phyloP scores from a whole-genome alignment of 2,888 invertebrate genomes.

The Zaprionus bogoriensis region DNA sequence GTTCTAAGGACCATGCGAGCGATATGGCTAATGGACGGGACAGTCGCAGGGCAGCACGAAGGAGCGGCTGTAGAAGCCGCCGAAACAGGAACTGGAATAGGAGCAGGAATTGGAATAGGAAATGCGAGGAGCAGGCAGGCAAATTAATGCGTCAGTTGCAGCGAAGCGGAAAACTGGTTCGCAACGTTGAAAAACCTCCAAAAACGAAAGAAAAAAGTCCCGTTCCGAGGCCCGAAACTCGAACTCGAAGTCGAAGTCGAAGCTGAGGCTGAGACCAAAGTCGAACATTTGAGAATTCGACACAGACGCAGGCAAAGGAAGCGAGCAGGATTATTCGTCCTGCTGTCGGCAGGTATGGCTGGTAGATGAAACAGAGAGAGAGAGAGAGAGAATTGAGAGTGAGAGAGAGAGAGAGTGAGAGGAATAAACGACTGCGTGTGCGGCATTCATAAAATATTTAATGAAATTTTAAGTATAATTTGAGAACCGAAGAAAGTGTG shows the following conservation, averaged over 20 bases:
- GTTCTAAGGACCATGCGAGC: slow-evolving; percentile 17
- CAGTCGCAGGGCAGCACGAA: neutral
- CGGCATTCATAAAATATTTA: neutral
- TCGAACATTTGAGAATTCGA: slow-evolving; percentile 40
- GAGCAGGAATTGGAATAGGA: slow-evolving; percentile 11
- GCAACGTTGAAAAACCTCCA: slow-evolving; percentile 13
- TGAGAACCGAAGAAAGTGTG: no score
- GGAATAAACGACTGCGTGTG: neutral
- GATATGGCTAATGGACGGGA: slow-evolving; percentile 7
- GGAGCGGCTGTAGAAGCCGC: neutral
- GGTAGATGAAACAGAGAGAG: neutral
- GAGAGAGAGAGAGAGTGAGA: neutral
- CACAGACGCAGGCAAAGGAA: slow-evolving; percentile 32
- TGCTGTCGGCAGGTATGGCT: slow-evolving; percentile 15
- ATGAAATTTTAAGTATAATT: no score
- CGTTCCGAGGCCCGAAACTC: neutral
- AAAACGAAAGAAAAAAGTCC: neutral
- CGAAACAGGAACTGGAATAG: neutral
- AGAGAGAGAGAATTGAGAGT: neutral
- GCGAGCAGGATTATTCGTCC: slow-evolving; percentile 28
- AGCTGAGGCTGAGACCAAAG: neutral
- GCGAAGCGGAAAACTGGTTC: slow-evolving; percentile 76
- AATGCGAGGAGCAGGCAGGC: slow-evolving; percentile 18
- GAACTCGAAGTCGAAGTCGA: neutral
- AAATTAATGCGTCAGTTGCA: slow-evolving; percentile 74